Evolutionary conservation across 2,113 vertebrate genomes (phyloP).

Genomic region (Bungarus multicinctus): DNA sequence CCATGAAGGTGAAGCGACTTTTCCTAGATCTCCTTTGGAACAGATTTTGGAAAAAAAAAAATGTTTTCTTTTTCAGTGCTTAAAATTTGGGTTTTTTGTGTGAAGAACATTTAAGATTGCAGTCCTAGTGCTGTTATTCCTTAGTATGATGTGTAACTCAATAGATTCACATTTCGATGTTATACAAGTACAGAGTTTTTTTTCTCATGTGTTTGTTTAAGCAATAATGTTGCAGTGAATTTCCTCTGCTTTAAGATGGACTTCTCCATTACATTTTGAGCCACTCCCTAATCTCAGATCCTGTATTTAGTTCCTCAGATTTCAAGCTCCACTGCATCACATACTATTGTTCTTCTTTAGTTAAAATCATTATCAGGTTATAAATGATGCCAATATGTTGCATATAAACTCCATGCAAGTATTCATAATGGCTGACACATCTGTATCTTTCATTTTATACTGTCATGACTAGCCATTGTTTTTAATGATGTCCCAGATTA

Average conservation of each 20-base stretch:
- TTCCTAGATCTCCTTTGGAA: neutral
- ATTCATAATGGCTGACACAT: neutral
- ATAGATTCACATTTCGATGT: neutral
- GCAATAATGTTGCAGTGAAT: neutral
- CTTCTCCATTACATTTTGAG: conserved; percentile 7
- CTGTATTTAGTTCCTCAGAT: conserved; percentile 45
- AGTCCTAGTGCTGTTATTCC: neutral
- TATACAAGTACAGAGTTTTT: neutral
- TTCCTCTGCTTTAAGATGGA: conserved; percentile 1
- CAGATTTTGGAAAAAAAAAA: too few species aligned
- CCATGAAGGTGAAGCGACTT: neutral
- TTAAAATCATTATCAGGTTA: neutral
- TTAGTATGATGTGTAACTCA: neutral
- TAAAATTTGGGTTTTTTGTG: neutral
- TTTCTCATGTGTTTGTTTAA: conserved; percentile 8
- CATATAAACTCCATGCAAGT: neutral
- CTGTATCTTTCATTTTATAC: neutral
- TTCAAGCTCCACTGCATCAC: conserved; percentile 28
- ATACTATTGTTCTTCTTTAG: neutral
- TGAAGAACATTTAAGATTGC: neutral
- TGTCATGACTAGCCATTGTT: neutral
- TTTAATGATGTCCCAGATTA: neutral
- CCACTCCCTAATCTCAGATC: conserved; percentile 24
- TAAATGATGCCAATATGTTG: neutral
- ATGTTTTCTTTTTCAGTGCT: neutral